Base-by-base conservation (phyloP, 2,113 vertebrate species). In the Barnardius zonarius region DNA sequence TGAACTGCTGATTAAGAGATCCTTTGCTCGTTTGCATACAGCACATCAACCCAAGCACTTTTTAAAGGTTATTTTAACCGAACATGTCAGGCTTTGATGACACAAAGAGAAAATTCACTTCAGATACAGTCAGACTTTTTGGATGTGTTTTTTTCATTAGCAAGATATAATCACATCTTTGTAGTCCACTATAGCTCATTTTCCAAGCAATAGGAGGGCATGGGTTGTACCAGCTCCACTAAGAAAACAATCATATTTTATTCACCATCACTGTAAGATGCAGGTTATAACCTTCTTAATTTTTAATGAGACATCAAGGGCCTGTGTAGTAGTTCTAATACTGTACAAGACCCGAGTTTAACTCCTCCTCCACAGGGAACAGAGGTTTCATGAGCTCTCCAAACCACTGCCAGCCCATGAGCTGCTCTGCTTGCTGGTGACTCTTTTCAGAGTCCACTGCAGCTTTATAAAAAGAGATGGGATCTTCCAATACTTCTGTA, bases 1-100 rank as follows among this genome's bases (percentile, higher is more conserved):
- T 28, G 4, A 96, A 75, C 4, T 93, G 85, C 97, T 94, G 94
- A 95, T 84, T 43, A 92, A 87, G 89, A 82, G 63, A 76, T 93
- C 61, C 49, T 73, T 18, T 16, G 11, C 37, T 83, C 76, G 35
- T 94, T 7, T 96, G 83, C 81, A 90, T 11, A 23, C 2, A 79
- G 75, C 14, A n/a, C 41, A 88, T 68, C 78, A 72, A 17, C 39
- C 57, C 31, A n/a, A 16, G 19, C 39, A 57, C 67, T 80, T 66
- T 73, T n/a, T 68, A 27, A 64, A 51, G 73, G 79, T 92, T 49
- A 62, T 8, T 79, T 63, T 69, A 92, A 92, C 39, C n/a, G 51
- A 28, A 19, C 13, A 4, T 3, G 18, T 16, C 81, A 86, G 54
- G 15, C 57, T 91, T 17, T 16, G 61, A 39, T 74, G 69, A 41